A percentile compares a stretch with the other conserved stretches of the same genome.
These are phyloP conservation scores for Eupithecia insigniata DNA, from an alignment of 2,888 invertebrate genomes.

Conservation along the genomic window DNA sequence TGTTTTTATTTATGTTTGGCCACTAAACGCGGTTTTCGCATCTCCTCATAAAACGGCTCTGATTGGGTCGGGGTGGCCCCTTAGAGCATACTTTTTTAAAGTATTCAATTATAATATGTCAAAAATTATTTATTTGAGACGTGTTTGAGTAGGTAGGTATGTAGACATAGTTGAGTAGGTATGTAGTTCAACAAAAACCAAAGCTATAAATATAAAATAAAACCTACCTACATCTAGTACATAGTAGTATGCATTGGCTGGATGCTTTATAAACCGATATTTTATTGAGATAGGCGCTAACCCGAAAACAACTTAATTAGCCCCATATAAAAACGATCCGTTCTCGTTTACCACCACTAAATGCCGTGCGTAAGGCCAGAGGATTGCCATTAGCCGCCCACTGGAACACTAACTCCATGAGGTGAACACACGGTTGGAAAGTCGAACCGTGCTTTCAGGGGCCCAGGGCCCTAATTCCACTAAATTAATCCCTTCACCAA, in stretches of 20 bases:
- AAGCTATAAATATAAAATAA: too few species aligned
- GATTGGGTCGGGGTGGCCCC: too few species aligned
- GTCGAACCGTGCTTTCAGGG: not conserved
- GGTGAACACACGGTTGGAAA: not conserved
- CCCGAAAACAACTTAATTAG: constrained; percentile 15
- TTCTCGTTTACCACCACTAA: constrained; percentile 10
- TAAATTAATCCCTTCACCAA: too few species aligned
- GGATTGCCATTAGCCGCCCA: constrained; percentile 27
- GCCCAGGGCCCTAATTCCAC: not conserved
- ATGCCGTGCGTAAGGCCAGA: constrained; percentile 21
- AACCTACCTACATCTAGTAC: not conserved
- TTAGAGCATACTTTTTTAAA: too few species aligned
- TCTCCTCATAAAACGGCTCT: too few species aligned
- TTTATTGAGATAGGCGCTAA: constrained; percentile 6
- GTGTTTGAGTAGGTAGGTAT: not conserved
- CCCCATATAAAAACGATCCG: constrained; percentile 11
- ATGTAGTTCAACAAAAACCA: not conserved
- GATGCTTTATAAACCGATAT: not conserved
- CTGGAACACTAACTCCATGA: constrained; percentile 18
- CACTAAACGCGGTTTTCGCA: too few species aligned
- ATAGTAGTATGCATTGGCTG: not conserved
- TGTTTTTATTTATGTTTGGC: too few species aligned
- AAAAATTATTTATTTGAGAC: not conserved
- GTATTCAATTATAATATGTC: not conserved
- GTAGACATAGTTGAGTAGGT: too few species aligned